These are phyloP conservation scores for Ceriagrion tenellum DNA, from an alignment of 2,888 invertebrate species.

Conservation along the genomic window DNA sequence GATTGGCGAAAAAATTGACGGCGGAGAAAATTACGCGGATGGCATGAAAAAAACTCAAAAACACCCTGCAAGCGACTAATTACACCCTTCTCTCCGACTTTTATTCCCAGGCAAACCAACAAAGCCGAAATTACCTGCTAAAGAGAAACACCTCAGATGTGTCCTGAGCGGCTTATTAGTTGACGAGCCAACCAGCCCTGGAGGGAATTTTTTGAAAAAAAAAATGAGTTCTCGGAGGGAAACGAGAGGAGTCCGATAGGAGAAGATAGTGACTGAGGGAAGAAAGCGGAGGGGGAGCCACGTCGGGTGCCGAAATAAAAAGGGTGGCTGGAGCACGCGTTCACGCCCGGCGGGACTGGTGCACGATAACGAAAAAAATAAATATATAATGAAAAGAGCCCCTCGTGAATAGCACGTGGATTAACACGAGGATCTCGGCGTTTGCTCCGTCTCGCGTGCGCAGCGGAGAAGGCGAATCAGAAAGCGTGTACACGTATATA, in stretches of 20 bases:
- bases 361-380: background rate
- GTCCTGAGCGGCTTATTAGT: slow-evolving; percentile 27
- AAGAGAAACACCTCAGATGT: slow-evolving; percentile 28
- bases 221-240: background rate
- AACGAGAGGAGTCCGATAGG: background rate
- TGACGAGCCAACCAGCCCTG: background rate
- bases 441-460: background rate
- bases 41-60: background rate
- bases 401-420: background rate
- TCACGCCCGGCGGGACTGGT: background rate
- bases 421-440: background rate
- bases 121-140: slow-evolving; percentile 27
- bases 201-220: background rate
- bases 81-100: background rate
- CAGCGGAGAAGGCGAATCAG: background rate
- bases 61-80: background rate
- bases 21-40: background rate
- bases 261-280: background rate
- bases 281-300: background rate
- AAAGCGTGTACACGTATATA: slow-evolving; percentile 29
- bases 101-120: slow-evolving; percentile 10
- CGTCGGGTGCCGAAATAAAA: background rate
- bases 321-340: background rate
- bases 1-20: background rate
- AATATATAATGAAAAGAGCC: background rate